phyloP scores from a whole-genome alignment of 30 jellyfish, hydroid and myxozoan genomes.

The Aurelia aurita region DNA sequence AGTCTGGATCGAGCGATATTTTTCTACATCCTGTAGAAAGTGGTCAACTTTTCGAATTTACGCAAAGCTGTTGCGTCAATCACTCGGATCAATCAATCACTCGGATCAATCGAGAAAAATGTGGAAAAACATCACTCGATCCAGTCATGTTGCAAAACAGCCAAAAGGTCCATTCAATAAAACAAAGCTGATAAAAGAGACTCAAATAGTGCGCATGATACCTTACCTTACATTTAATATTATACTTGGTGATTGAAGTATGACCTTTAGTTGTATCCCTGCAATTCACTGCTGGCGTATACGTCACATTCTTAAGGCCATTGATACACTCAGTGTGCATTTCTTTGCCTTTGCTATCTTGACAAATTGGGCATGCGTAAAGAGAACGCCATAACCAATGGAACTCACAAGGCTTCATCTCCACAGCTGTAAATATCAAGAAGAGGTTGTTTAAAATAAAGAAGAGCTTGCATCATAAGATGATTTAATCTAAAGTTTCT shows the following conservation, averaged over 20 bases:
- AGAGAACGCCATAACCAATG: constrained; percentile 80
- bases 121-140: too few relatives aligned
- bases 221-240: constrained; percentile 35
- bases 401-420: constrained; percentile 64
- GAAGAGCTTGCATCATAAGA: not conserved
- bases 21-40: too few relatives aligned
- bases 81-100: too few relatives aligned
- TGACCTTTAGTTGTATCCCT: constrained; percentile 24
- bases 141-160: too few relatives aligned
- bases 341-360: constrained; percentile 36
- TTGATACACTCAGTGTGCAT: constrained; percentile 70
- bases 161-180: too few relatives aligned
- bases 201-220: not conserved
- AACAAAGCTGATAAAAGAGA: too few relatives aligned
- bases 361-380: constrained; percentile 90
- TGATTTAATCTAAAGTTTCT: too few relatives aligned
- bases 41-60: too few relatives aligned
- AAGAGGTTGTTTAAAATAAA: not conserved
- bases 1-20: too few relatives aligned
- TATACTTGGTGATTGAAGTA: not conserved
- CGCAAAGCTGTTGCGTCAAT: too few relatives aligned
- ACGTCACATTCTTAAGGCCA: constrained; percentile 68
- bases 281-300: constrained; percentile 49
- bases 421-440: constrained; percentile 57
- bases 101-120: too few relatives aligned